Conservation (phyloP, 2,888 invertebrate genomes). For the Macaria notata region DNA sequence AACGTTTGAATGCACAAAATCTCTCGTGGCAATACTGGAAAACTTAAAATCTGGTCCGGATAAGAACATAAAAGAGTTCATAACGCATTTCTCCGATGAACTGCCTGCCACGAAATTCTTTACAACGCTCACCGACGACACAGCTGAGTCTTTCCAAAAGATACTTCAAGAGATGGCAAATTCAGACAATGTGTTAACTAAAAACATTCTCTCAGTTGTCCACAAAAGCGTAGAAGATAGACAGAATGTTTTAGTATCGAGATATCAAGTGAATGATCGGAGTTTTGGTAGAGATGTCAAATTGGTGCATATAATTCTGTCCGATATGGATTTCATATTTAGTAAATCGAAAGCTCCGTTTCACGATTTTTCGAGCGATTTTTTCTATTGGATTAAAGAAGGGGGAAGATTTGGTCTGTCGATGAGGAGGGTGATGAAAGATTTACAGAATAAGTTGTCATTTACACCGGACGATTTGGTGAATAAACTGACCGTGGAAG, state of each 20-base stretch:
- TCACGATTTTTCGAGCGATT: constrained; percentile 13
- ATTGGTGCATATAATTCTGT: constrained; percentile 21
- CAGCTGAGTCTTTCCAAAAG: constrained; percentile 48
- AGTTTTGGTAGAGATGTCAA: constrained; percentile 1
- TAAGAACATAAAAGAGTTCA: constrained; percentile 44
- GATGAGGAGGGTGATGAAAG: constrained; percentile 6
- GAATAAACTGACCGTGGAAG: constrained; percentile 5
- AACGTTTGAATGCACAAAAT: constrained; percentile 47
- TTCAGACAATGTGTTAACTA: constrained; percentile 45
- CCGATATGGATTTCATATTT: constrained; percentile 26
- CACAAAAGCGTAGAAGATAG: constrained; percentile 45
- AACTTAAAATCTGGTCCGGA: constrained; percentile 40
- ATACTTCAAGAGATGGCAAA: constrained; percentile 57
- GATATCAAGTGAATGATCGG: not conserved
- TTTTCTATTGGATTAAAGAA: constrained; percentile 7
- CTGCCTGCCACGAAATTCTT: constrained; percentile 44
- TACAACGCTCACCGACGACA: constrained; percentile 37
- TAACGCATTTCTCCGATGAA: constrained; percentile 27
- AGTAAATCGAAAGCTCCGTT: constrained; percentile 13
- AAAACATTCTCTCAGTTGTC: constrained; percentile 41
- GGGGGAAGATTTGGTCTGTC: not conserved
- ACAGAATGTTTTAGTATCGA: constrained; percentile 22
- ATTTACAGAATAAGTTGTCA: constrained; percentile 7
- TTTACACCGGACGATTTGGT: constrained; percentile 1
- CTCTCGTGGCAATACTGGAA: constrained; percentile 45